Base-by-base conservation (phyloP, 2,888 invertebrate genomes). In the Dasypogon diadema region DNA sequence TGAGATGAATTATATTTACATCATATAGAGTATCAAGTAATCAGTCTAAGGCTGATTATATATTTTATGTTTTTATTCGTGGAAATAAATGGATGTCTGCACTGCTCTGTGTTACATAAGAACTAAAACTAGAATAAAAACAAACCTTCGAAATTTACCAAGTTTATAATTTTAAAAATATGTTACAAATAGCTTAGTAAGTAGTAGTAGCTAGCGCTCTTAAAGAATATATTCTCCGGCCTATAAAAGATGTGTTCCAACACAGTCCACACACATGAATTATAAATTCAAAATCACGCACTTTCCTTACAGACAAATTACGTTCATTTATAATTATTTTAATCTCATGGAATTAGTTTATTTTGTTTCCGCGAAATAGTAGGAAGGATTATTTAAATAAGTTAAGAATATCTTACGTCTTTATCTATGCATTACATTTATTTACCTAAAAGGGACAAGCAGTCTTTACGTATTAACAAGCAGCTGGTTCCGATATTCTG, bases 381-480 rank as follows among this genome's bases (percentile, higher is more conserved):
- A 42, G 42, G 1, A 12, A 42, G 42, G 42, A 12, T 42, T 42
- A 42, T 30, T 30, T 30, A 30, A 30, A 42, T 42, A 42, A 42
- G 42, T 42, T 42, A 42, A 42, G n/a, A 42, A 12, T 30, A 30
- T 30, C 30, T 8, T 30, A 30, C 30, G 8, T 42, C 12, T 12
- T 6, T 42, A 12, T 12, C n/a, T 42, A 42, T 42, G n/a, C 12
- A 12, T n/a, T 42, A 12, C 42, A 42, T 42, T 30, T 10, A 6
- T 42, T 42, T 3, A 42, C 6, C 42, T 51, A 51, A 21, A 18
- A n/a, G 18, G 48, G n/a, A 12, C 5, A 48, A 56, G 65, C 65
- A 65, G 65, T 65, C 65, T 65, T 65, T 65, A 22, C 46, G 5
- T 65, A 24, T 46, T 65, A 65, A 10, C 65, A 65, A 46, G 65